Base-by-base conservation (phyloP, 2,113 vertebrate species). In the Crypturellus undulatus region DNA sequence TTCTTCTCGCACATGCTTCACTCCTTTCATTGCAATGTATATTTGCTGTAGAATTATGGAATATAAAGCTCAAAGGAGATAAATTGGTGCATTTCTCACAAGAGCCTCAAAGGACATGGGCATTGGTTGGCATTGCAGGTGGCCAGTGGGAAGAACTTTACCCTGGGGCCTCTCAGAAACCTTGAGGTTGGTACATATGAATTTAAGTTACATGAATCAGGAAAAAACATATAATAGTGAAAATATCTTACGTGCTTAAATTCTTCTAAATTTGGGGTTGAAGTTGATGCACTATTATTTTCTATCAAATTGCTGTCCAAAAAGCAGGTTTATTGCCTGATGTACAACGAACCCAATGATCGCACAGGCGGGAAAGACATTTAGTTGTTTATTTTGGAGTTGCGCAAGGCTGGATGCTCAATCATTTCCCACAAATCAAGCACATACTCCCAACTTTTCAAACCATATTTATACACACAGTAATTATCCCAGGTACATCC, bases 211-310 rank as follows among this genome's bases (percentile, higher is more conserved):
- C 40, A 63, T 56, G 58, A 89, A 76, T 80, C 0, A 85, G 75
- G 75, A 83, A 71, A 69, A 13, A 38, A 20, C 76, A 22, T 49
- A 62, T 38, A n/a, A 24, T 65, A 34, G 32, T 69, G 34, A 79
- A 76, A 65, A 45, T 24, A 49, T 91, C 87, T 78, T 82, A 73
- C 83, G 47, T 82, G 64, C 90, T 75, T 90, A 80, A 91, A 25
- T 70, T 90, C 79, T 75, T 88, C 85, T 58, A 76, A 75, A 86
- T 88, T 96, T 92, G 65, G 30, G n/a, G 84, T 72, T 34, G 21
- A 84, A 69, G n/a, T 95, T 92, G 94, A 97, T 64, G 96, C 84
- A 94, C 95, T 87, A 32, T 82, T 76, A 92, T 63, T 76, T 79
- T 60, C 83, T 96, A 94, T 95, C 96, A 96, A 59, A 49, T 11